phyloP scores from a whole-genome alignment of 2,888 invertebrate genomes.

The Cephalotes varians region DNA sequence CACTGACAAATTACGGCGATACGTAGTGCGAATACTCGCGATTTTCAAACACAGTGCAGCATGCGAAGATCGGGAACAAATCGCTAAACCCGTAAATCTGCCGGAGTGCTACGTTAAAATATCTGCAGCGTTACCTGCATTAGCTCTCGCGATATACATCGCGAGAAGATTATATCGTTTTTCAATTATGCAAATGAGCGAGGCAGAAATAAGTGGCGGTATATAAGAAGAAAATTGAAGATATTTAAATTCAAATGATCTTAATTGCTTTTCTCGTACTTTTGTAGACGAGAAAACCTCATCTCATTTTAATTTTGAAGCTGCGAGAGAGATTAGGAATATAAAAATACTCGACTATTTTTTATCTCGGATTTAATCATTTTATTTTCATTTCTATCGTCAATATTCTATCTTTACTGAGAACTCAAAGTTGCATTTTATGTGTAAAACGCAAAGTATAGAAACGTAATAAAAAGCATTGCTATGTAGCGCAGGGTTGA shows the following conservation, averaged over 20 bases:
- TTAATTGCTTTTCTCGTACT: not conserved
- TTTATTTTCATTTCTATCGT: not conserved
- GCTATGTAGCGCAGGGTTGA: not conserved
- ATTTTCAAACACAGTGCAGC: not conserved
- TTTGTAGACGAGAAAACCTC: not conserved
- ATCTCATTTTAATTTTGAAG: not conserved
- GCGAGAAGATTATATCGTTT: conserved; percentile 8
- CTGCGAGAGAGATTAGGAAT: not conserved
- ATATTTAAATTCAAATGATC: not conserved
- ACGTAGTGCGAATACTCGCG: not conserved
- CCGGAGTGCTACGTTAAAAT: not conserved
- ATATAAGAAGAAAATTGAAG: conserved; percentile 11
- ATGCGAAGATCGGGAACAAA: not conserved
- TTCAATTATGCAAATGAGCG: conserved; percentile 6
- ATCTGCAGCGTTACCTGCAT: conserved; percentile 5
- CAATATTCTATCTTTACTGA: not conserved
- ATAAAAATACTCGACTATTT: not conserved
- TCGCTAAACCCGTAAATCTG: not conserved
- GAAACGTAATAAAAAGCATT: not conserved
- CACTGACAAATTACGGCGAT: conserved; percentile 40
- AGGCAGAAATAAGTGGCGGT: not conserved
- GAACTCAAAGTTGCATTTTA: not conserved
- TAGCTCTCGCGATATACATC: not conserved
- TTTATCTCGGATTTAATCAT: not conserved
- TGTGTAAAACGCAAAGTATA: not conserved